Base-by-base conservation (phyloP, 2,113 vertebrate species). In the Oxyruncus cristatus region DNA sequence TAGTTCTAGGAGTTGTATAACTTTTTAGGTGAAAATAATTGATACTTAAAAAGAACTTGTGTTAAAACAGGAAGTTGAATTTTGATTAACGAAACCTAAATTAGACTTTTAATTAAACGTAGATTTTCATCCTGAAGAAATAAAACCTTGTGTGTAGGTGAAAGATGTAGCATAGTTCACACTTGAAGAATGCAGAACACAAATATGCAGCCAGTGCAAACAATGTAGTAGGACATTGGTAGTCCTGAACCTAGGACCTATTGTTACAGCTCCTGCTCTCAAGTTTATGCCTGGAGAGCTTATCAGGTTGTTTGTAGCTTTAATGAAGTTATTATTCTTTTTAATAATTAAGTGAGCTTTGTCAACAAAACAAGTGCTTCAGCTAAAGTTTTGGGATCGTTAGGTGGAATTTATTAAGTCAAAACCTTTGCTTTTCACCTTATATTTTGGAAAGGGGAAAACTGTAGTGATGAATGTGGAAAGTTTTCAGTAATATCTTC, bases 281-380 rank as follows among this genome's bases (percentile, higher is more conserved):
- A 15, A 33, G 17, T 70, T 28, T 32, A 1, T 41, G 21, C 8
- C 16, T 62, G 41, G 26, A 74, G 12, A 74, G 4, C 6, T n/a
- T 70, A 17, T 11, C 4, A 41, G 8, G 15, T 39, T 77, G 32
- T 11, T 58, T 55, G 18, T 71, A 55, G 27, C 22, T 53, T 58
- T 35, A 90, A 44, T 42, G 35, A 58, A 56, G 5, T 37, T 88
- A 44, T 5, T 71, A 19, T 4, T 52, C 3, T 3, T 41, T 19
- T 20, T 46, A 59, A 23, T 44, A 76, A 55, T 27, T n/a, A 30
- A 0, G 0, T 41, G n/a, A 65, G 11, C 8, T 63, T 63, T 87
- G 75, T 83, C 41, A 66, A 12, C 14, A 21, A 13, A n/a, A 28
- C 11, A 61, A n/a, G 23, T 37, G 33, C 18, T 66, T 86, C 3